A percentile compares a stretch with the other conserved stretches of the same genome.
These are phyloP conservation scores for Nemotelus pantherinus DNA, from an alignment of 2,888 invertebrate species.

Conservation along the genomic window DNA sequence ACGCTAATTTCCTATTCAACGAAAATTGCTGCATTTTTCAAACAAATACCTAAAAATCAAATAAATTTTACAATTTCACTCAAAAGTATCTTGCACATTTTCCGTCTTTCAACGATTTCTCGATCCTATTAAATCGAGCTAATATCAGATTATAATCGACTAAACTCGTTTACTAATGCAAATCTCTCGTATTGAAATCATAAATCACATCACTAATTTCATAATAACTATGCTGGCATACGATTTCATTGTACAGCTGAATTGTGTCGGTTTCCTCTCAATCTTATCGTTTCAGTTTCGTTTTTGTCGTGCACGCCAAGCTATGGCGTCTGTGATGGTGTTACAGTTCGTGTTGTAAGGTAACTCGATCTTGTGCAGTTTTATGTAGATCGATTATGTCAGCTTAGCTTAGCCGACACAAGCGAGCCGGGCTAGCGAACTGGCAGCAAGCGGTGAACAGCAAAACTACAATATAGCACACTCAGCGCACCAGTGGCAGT, in stretches of 20 bases:
- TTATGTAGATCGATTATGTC: conserved; percentile 42
- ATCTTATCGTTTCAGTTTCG: neutral
- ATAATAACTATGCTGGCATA: conserved; percentile 13
- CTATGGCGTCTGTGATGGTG: neutral
- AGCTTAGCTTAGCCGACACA: neutral
- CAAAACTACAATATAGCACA: too few relatives aligned
- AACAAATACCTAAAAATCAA: too few relatives aligned
- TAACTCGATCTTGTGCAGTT: neutral
- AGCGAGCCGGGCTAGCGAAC: too few relatives aligned
- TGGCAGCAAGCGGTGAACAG: too few relatives aligned
- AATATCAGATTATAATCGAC: too few relatives aligned
- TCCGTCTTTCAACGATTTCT: too few relatives aligned
- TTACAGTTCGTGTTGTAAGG: neutral
- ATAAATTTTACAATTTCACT: too few relatives aligned
- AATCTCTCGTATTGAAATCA: conserved; percentile 27
- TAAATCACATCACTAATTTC: conserved; percentile 21
- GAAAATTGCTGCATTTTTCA: too few relatives aligned
- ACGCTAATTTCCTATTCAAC: too few relatives aligned
- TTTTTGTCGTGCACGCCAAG: neutral
- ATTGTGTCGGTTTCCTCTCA: neutral
- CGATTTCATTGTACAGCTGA: neutral
- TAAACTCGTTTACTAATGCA: neutral
- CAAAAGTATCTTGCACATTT: too few relatives aligned
- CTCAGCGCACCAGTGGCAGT: too few relatives aligned
- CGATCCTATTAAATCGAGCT: too few relatives aligned